Percentiles rank a stretch among this genome's conserved stretches.
phyloP scores from a whole-genome alignment of 2,113 vertebrate species.

The Acinonyx jubatus region DNA sequence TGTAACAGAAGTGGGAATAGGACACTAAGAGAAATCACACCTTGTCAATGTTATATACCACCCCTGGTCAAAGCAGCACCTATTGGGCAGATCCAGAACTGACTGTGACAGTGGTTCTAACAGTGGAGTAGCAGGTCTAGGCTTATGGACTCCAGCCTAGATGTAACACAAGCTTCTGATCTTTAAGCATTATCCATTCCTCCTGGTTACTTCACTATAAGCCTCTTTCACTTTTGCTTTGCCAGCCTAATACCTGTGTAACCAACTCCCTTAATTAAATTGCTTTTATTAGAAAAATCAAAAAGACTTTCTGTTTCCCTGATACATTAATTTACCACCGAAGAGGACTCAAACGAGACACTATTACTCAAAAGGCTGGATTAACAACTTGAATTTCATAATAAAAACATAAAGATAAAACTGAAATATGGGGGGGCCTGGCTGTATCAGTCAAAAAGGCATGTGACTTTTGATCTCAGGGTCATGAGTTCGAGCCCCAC shows the following conservation, averaged over 20 bases:
- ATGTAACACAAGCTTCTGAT: not conserved
- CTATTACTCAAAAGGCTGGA: not conserved
- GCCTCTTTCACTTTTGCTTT: not conserved
- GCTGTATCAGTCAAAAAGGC: too few relatives aligned
- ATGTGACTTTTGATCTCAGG: too few relatives aligned
- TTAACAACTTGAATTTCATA: slow-evolving; percentile 1
- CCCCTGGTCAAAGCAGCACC: not conserved
- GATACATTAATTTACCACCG: not conserved
- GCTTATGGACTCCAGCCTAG: not conserved
- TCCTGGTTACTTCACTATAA: not conserved
- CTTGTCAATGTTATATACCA: not conserved
- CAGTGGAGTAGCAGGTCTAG: not conserved
- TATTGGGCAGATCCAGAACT: not conserved
- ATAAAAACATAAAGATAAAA: not conserved
- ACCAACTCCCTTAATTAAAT: slow-evolving; percentile 19
- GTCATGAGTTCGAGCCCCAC: too few relatives aligned
- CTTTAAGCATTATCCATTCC: not conserved
- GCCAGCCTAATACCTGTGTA: not conserved
- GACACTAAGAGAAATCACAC: not conserved
- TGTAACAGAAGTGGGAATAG: not conserved
- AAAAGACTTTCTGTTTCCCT: not conserved
- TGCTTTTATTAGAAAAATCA: slow-evolving; percentile 13
- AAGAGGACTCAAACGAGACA: not conserved
- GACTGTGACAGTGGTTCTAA: not conserved
- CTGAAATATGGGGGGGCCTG: not conserved